Conservation (phyloP, 2,113 vertebrate species). For the Sitta europaea region DNA sequence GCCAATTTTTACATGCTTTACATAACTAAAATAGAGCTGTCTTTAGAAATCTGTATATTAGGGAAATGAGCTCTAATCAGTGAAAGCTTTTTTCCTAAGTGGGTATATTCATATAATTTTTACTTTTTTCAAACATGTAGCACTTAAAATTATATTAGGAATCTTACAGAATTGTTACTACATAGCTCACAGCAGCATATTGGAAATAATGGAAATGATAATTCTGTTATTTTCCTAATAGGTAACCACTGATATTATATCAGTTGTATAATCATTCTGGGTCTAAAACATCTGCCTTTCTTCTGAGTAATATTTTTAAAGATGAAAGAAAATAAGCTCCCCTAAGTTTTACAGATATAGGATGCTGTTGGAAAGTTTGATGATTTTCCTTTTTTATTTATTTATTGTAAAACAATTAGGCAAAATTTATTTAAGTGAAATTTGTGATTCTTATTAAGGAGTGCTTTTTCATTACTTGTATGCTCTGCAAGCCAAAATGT, state of each 20-base stretch:
- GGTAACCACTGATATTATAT: slow-evolving; percentile 48
- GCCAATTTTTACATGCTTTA: slow-evolving; percentile 74
- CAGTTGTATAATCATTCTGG: background rate
- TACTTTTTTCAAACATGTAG: slow-evolving; percentile 48
- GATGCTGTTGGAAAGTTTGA: background rate
- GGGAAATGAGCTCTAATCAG: slow-evolving; percentile 73
- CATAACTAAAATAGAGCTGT: slow-evolving; percentile 81
- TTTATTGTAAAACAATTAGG: background rate
- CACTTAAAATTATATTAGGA: slow-evolving; percentile 47
- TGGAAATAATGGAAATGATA: slow-evolving; percentile 42
- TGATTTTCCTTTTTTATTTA: background rate
- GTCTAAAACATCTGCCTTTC: slow-evolving; percentile 13
- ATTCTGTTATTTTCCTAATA: slow-evolving; percentile 49
- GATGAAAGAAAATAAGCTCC: slow-evolving; percentile 18
- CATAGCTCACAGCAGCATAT: background rate
- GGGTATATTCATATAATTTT: slow-evolving; percentile 57
- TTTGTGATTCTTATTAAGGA: background rate
- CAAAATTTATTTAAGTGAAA: background rate
- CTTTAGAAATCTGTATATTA: slow-evolving; percentile 73
- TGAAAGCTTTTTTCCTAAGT: slow-evolving; percentile 62
- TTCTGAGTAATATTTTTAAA: slow-evolving; percentile 7
- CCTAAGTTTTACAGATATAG: background rate
- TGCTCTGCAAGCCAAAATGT: background rate
- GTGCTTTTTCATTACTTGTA: background rate
- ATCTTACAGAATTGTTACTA: slow-evolving; percentile 17